phyloP scores from a whole-genome alignment of 2,797 vertebrate genomes.

The Limnodromus scolopaceus region DNA sequence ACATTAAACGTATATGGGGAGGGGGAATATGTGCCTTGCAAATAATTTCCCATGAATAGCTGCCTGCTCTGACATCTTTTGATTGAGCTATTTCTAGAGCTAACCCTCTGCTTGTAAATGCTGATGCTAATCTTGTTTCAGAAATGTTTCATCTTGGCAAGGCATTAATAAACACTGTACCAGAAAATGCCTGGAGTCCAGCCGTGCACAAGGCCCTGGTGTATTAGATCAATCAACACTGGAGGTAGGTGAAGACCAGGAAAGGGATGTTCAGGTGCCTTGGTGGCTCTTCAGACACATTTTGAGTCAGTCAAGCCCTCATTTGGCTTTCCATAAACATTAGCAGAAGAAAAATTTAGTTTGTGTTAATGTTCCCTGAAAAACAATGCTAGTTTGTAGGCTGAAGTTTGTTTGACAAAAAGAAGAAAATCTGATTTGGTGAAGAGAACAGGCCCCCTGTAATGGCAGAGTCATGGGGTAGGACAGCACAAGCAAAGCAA shows the following conservation, averaged over 20 bases:
- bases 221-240: not conserved
- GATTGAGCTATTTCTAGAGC: conserved; percentile 54
- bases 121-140: conserved; percentile 46
- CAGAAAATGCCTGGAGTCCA: conserved; percentile 18
- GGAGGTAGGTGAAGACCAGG: not conserved
- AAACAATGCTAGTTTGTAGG: not conserved
- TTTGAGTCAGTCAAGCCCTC: not conserved
- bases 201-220: not conserved
- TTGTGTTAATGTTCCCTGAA: not conserved
- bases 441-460: not conserved
- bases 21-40: not conserved
- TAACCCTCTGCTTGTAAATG: conserved; percentile 45
- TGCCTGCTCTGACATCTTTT: conserved; percentile 29
- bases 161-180: conserved; percentile 46
- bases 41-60: conserved; percentile 26
- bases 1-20: not conserved
- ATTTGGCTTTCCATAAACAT: not conserved
- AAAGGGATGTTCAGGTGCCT: not conserved
- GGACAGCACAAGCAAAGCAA: not conserved
- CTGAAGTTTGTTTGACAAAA: not conserved
- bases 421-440: not conserved
- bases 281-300: not conserved
- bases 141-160: conserved; percentile 49
- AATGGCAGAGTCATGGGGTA: not conserved
- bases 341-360: not conserved